Base-by-base conservation (phyloP, 1,140 invertebrate genomes). In the Elysia chlorotica region DNA sequence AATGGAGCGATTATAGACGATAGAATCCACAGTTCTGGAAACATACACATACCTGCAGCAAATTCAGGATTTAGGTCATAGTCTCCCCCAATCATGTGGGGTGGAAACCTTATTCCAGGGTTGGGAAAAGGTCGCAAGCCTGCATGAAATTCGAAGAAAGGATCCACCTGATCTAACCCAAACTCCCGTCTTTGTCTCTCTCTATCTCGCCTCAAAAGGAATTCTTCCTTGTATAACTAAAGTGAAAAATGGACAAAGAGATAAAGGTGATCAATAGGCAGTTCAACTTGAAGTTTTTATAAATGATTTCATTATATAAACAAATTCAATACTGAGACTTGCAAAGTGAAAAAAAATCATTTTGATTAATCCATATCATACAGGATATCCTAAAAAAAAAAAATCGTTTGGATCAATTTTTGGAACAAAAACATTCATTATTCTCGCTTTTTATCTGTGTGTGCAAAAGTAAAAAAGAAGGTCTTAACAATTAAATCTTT, bases 1-100 rank as follows among this genome's bases (percentile, higher is more conserved):
- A 38, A 71, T 0, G 17, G 35, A 35, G 14, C 14, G 31, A n/a
- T 1, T 59, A 33, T 48, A 36, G 28, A 21, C 37, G 56, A 10
- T n/a, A 5, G 68, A 2, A 36, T 61, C 25, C 6, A 23, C 28
- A 14, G n/a, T 14, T 71, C 17, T 5, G 23, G 17, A 0, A 5
- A 33, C 10, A 31, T 23, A 37, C 36, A 30, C n/a, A 48, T 48
- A 73, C 74, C 37, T 35, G 70, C 36, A 4, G 63, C 25, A 59
- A 71, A 78, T 25, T 75, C 57, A n/a, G 76, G 76, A 25, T 78
- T 75, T 17, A 78, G 66, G 37, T 78, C 76, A n/a, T 78, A 76
- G 31, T 78, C 76, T 23, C 76, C 74, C 1, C 76, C 76, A 10
- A 78, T 17, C 2, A 78, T 74, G 5, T 66, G 28, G 25, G 48